Conservation (phyloP, 2,888 invertebrate genomes). For the Cantharis flavilabris region DNA sequence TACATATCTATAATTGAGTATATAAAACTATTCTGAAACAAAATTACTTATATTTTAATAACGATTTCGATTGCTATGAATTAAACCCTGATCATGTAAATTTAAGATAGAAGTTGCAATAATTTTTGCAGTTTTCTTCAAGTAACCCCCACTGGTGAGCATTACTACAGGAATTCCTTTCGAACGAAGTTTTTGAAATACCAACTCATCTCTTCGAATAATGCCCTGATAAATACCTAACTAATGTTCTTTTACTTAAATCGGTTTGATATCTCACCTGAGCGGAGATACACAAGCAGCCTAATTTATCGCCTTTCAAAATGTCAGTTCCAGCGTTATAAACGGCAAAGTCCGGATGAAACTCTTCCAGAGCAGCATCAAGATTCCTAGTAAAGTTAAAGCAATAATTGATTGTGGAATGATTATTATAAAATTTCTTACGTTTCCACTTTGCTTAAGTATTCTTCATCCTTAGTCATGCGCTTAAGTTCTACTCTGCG, state of each 20-base stretch:
- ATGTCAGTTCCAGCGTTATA: slow-evolving; percentile 95
- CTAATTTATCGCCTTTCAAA: slow-evolving; percentile 77
- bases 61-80: slow-evolving; percentile 46
- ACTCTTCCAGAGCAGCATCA: slow-evolving; percentile 69
- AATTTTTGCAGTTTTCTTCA: slow-evolving; percentile 74
- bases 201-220: slow-evolving; percentile 80
- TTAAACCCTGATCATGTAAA: slow-evolving; percentile 65
- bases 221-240: slow-evolving; percentile 70
- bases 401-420: background rate
- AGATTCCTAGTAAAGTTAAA: slow-evolving; percentile 62
- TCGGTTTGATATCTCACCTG: slow-evolving; percentile 54
- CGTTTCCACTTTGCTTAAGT: slow-evolving; percentile 69
- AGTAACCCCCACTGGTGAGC: slow-evolving; percentile 88
- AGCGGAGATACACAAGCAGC: slow-evolving; percentile 70
- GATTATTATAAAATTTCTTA: slow-evolving; percentile 52
- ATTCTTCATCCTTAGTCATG: slow-evolving; percentile 69
- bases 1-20: too few species aligned
- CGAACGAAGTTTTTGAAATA: slow-evolving; percentile 71
- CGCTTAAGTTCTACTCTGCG: slow-evolving; percentile 69
- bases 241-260: background rate
- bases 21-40: too few species aligned
- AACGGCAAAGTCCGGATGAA: slow-evolving; percentile 79
- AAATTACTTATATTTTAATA: slow-evolving; percentile 28
- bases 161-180: slow-evolving; percentile 78
- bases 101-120: slow-evolving; percentile 87